Evolutionary conservation across 2,888 invertebrate genomes (phyloP).

Genomic region (Tupiocoris notatus): DNA sequence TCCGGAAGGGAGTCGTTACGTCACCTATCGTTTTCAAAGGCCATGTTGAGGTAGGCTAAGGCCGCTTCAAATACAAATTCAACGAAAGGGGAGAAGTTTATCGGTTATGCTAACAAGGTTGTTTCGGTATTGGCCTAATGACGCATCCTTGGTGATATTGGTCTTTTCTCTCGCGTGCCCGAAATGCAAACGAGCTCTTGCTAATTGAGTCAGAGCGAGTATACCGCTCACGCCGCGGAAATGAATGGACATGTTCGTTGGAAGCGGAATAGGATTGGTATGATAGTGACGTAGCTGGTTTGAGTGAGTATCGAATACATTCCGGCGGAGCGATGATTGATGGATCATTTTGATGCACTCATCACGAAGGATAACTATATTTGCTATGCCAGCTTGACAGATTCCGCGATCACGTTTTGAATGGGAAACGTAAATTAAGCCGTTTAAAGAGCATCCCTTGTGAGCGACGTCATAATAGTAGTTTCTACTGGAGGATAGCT

Average conservation of each 20-base stretch:
- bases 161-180: not conserved
- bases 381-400: too few relatives aligned
- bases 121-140: not conserved
- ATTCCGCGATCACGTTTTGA: too few relatives aligned
- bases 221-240: not conserved
- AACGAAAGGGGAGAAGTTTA: not conserved
- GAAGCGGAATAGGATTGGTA: not conserved
- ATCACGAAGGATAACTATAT: too few relatives aligned
- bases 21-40: too few relatives aligned
- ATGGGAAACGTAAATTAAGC: too few relatives aligned
- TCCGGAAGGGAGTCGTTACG: too few relatives aligned
- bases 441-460: too few relatives aligned
- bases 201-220: not conserved
- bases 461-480: too few relatives aligned
- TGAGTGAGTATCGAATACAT: too few relatives aligned
- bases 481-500: too few relatives aligned
- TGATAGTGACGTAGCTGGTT: not conserved
- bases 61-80: not conserved
- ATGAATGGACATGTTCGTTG: not conserved
- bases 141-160: not conserved
- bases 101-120: not conserved
- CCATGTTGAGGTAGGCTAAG: not conserved
- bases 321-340: too few relatives aligned
- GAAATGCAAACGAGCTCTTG: not conserved
- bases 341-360: too few relatives aligned